phyloP scores from a whole-genome alignment of 2,113 vertebrate genomes.

The Lepisosteus osseus region DNA sequence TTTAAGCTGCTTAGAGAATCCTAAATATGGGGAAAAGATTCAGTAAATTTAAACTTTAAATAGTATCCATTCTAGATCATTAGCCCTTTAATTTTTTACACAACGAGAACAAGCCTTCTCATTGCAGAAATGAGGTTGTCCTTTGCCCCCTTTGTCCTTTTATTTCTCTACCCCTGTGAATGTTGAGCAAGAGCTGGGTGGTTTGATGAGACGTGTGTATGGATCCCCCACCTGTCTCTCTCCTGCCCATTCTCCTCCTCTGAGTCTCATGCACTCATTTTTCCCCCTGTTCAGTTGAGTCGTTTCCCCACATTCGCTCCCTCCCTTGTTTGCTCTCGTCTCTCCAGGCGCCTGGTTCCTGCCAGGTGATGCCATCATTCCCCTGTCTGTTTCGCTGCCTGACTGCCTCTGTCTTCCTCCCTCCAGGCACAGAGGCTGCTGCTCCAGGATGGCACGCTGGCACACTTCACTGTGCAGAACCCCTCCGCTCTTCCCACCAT shows the following conservation, averaged over 20 bases:
- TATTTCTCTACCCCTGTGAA: conserved; percentile 74
- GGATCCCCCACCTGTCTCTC: neutral
- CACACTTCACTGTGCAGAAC: conserved; percentile 78
- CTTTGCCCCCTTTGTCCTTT: conserved; percentile 76
- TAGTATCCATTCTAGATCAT: too few relatives aligned
- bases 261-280: neutral
- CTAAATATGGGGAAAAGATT: too few relatives aligned
- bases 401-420: conserved; percentile 24
- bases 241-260: neutral
- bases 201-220: neutral
- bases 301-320: conserved; percentile 49
- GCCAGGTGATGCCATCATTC: conserved; percentile 30
- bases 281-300: conserved; percentile 31
- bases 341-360: conserved; percentile 27
- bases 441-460: conserved; percentile 61
- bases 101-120: conserved; percentile 48
- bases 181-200: conserved; percentile 43
- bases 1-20: too few relatives aligned
- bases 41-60: too few relatives aligned
- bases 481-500: conserved; percentile 75
- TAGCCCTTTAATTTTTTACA: too few relatives aligned
- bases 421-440: conserved; percentile 64
- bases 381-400: neutral
- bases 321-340: conserved; percentile 20
- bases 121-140: conserved; percentile 52